phyloP scores from a whole-genome alignment of 1,140 invertebrate species.

The Carcinoscorpius rotundicauda region DNA sequence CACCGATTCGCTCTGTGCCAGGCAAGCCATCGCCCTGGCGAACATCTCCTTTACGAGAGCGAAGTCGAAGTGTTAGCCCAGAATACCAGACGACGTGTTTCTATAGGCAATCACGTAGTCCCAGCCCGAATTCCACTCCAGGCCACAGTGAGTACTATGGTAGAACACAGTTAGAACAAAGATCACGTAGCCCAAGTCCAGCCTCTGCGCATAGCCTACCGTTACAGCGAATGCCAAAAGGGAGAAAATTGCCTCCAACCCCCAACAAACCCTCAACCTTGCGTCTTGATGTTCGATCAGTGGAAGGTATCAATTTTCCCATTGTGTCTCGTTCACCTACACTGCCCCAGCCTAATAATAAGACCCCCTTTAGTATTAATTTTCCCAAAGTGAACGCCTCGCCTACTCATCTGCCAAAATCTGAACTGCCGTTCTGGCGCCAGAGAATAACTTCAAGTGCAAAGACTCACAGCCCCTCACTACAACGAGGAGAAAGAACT shows the following conservation, averaged over 20 bases:
- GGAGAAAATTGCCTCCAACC: slow-evolving; percentile 66
- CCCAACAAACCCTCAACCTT: slow-evolving; percentile 70
- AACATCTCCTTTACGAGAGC: too few species aligned
- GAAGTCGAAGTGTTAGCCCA: slow-evolving; percentile 20
- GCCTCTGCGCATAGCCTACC: slow-evolving; percentile 20
- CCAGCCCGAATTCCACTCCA: slow-evolving; percentile 27
- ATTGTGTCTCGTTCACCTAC: slow-evolving; percentile 33
- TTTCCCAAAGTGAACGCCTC: slow-evolving; percentile 85
- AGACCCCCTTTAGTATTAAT: slow-evolving; percentile 48
- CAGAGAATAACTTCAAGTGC: slow-evolving; percentile 3
- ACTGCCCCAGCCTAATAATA: slow-evolving; percentile 24
- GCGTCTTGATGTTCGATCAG: slow-evolving; percentile 43
- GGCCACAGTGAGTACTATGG: slow-evolving; percentile 34
- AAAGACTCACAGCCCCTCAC: too few species aligned
- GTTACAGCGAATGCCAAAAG: slow-evolving; percentile 48
- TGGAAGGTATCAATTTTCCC: slow-evolving; percentile 27
- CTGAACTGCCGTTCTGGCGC: slow-evolving; percentile 21
- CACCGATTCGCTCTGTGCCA: too few species aligned
- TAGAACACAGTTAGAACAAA: slow-evolving; percentile 37
- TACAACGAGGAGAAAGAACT: slow-evolving; percentile 18
- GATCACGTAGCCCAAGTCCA: slow-evolving; percentile 37
- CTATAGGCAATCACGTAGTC: slow-evolving; percentile 53
- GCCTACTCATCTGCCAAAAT: slow-evolving; percentile 53
- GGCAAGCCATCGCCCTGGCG: too few species aligned
- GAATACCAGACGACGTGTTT: slow-evolving; percentile 30